phyloP scores from a whole-genome alignment of 2,113 vertebrate species.

The Antechinus stuartii region DNA sequence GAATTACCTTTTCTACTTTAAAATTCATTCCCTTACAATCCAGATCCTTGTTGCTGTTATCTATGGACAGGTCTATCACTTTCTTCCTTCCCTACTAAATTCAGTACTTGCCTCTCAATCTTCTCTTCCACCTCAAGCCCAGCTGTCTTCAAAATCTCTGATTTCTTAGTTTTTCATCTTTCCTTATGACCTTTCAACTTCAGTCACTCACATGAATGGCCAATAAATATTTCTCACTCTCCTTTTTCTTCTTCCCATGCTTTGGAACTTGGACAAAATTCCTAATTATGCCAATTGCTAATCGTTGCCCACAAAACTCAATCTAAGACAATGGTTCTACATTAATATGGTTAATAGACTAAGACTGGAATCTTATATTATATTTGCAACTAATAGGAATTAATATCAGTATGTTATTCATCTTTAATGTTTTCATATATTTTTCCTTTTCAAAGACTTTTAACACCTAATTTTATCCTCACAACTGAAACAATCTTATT shows the following conservation, averaged over 20 bases:
- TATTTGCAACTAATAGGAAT: conserved; percentile 21
- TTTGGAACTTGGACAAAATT: not conserved
- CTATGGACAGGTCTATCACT: not conserved
- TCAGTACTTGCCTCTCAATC: not conserved
- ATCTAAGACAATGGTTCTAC: not conserved
- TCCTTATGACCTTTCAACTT: not conserved
- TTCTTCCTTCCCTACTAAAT: not conserved
- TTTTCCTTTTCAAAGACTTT: conserved; percentile 35
- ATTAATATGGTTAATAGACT: not conserved
- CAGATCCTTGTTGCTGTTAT: not conserved
- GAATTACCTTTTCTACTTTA: not conserved
- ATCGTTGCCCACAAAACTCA: not conserved
- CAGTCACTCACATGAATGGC: not conserved
- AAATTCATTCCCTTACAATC: not conserved
- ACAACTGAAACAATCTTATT: not conserved
- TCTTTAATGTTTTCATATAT: not conserved
- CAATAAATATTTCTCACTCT: not conserved
- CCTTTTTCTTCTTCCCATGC: not conserved
- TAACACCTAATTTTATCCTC: conserved; percentile 6
- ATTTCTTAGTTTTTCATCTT: not conserved
- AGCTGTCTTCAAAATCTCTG: not conserved
- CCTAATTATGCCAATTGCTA: not conserved
- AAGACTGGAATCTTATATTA: conserved; percentile 21
- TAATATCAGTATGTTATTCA: not conserved
- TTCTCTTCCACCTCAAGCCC: not conserved